Evolutionary conservation across 2,888 invertebrate genomes (phyloP).

Genomic region (Heterodera filipjevi): DNA sequence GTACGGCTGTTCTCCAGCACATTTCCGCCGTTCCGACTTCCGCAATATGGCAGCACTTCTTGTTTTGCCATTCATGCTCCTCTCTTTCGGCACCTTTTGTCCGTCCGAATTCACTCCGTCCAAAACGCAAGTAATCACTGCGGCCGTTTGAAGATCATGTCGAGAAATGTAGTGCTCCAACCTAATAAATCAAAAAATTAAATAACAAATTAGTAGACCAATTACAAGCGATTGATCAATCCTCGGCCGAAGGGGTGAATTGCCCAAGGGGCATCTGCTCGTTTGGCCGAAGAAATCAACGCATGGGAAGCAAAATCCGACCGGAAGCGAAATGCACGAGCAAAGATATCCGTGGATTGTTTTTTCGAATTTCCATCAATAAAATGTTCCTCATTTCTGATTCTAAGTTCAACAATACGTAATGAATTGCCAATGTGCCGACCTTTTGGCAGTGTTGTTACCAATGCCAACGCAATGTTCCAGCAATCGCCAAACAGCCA

Average conservation of each 20-base stretch:
- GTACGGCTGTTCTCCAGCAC: not conserved
- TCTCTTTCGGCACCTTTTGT: not conserved
- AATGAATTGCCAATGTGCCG: not conserved
- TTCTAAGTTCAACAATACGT: not conserved
- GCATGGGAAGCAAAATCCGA: not conserved
- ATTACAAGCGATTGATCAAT: slow-evolving; percentile 35
- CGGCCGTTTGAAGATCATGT: slow-evolving; percentile 43
- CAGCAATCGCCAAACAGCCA: slow-evolving; percentile 31
- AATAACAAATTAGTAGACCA: slow-evolving; percentile 4
- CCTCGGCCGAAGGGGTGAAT: slow-evolving; percentile 36
- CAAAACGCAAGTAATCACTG: slow-evolving; percentile 43
- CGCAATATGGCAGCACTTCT: not conserved
- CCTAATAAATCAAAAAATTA: slow-evolving; percentile 10
- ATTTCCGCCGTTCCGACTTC: not conserved
- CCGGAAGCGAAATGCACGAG: not conserved
- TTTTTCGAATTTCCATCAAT: not conserved
- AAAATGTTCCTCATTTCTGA: not conserved
- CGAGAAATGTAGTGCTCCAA: slow-evolving; percentile 34
- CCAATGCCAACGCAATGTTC: slow-evolving; percentile 29
- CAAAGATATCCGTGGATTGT: not conserved
- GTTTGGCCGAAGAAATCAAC: not conserved
- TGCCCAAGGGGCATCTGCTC: slow-evolving; percentile 29
- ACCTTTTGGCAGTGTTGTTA: not conserved
- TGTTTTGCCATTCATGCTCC: not conserved
- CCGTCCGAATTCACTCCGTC: slow-evolving; percentile 12